Percentiles rank a stretch among this genome's conserved stretches.
phyloP scores from a whole-genome alignment of 2,888 invertebrate genomes.

The Lithosia quadra region DNA sequence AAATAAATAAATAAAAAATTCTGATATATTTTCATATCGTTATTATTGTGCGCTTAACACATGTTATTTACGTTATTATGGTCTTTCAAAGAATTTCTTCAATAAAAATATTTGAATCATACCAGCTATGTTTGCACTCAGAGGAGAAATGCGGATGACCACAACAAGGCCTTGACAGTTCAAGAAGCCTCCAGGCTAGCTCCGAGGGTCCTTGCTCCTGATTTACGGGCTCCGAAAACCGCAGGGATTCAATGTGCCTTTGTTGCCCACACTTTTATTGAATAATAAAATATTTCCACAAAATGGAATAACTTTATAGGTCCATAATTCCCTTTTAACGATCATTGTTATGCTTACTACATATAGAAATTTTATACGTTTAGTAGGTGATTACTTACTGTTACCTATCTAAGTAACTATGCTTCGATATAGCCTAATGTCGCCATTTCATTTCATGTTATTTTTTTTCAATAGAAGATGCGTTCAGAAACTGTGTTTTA shows the following conservation, averaged over 20 bases:
- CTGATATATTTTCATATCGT: no score
- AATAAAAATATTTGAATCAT: constrained; percentile 31
- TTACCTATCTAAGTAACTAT: not conserved
- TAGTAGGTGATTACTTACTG: constrained; percentile 8
- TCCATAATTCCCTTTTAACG: constrained; percentile 80
- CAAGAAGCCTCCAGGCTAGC: constrained; percentile 77
- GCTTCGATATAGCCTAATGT: no score
- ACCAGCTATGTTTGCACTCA: constrained; percentile 66
- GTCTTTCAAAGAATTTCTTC: not conserved
- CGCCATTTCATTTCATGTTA: no score
- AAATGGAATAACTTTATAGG: constrained; percentile 84
- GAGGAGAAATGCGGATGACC: constrained; percentile 72
- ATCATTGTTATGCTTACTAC: constrained; percentile 59
- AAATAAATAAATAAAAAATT: no score
- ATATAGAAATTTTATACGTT: not conserved
- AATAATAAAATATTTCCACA: constrained; percentile 84
- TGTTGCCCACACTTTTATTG: constrained; percentile 83
- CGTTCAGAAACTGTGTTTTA: not conserved
- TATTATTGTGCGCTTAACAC: no score
- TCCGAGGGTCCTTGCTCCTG: constrained; percentile 80
- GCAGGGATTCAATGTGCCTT: constrained; percentile 83
- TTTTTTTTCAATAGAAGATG: not conserved
- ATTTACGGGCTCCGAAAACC: constrained; percentile 84
- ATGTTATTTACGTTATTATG: not conserved
- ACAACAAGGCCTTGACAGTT: constrained; percentile 82